phyloP scores from a whole-genome alignment of 64 coral and sea anemone genomes.

The Actinia equina region DNA sequence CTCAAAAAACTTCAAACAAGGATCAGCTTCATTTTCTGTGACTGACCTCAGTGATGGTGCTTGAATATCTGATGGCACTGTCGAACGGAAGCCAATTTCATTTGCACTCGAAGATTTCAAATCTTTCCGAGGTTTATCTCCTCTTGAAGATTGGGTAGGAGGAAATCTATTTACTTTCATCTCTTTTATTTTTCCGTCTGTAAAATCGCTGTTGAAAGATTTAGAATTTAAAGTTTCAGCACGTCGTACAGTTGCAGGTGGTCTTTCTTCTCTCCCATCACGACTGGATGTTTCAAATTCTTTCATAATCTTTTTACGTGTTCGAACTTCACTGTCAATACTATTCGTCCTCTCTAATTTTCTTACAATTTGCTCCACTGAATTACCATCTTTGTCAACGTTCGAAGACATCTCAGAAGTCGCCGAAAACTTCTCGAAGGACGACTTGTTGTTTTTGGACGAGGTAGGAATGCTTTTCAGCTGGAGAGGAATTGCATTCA shows the following conservation, averaged over 20 bases:
- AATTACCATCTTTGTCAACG: neutral
- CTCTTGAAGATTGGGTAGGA: neutral
- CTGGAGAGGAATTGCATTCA: neutral
- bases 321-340: neutral
- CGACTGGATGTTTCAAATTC: neutral
- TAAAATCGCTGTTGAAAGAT: neutral
- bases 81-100: neutral
- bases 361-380: neutral
- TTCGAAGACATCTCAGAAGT: neutral
- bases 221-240: neutral
- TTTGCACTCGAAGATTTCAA: neutral
- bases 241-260: neutral
- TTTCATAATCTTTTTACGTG: neutral
- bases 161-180: slow-evolving; percentile 2
- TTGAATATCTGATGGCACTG: neutral
- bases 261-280: neutral
- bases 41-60: neutral
- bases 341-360: neutral
- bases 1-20: slow-evolving; percentile 2
- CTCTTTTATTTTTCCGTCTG: neutral
- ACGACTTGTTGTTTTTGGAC: neutral
- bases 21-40: neutral
- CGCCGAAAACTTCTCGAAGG: neutral
- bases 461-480: neutral
- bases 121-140: neutral